phyloP scores from a whole-genome alignment of 2,797 vertebrate genomes.

The Notolepis coatsorum region DNA sequence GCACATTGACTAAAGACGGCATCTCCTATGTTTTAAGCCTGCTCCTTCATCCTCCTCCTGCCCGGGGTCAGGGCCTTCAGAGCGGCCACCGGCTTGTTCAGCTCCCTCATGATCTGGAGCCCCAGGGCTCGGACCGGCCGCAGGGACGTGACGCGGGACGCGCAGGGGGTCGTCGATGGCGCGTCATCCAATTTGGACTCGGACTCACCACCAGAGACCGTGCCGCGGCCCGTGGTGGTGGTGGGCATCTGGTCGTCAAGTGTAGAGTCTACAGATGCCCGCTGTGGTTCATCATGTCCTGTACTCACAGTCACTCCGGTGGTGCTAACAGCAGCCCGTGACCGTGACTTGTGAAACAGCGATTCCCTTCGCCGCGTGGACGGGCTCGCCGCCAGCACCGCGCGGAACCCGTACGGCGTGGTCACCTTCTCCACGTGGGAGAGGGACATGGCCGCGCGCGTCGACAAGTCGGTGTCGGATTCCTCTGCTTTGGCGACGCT shows the following conservation, averaged over 20 bases:
- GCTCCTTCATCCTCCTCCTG: no score
- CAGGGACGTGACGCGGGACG: background rate
- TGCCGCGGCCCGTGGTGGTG: background rate
- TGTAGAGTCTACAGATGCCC: no score
- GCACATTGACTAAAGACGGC: no score
- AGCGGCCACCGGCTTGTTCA: constrained; percentile 50
- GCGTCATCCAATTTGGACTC: background rate
- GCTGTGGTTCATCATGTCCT: background rate
- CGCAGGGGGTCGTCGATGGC: background rate
- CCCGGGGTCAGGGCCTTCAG: constrained; percentile 53
- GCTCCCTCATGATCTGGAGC: constrained; percentile 41
- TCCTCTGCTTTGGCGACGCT: background rate
- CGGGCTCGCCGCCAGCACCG: constrained; percentile 66
- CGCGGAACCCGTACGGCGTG: constrained; percentile 75
- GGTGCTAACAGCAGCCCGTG: no score
- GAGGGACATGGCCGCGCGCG: constrained; percentile 72
- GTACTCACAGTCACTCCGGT: background rate
- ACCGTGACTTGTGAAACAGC: constrained; percentile 74
- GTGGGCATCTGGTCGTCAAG: no score
- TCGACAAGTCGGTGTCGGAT: constrained; percentile 50
- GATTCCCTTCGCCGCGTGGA: constrained; percentile 72
- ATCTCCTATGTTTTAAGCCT: no score
- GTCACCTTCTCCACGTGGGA: constrained; percentile 68
- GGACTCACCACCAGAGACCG: background rate
- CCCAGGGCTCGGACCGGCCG: constrained; percentile 31